Evolutionary conservation across 2,113 vertebrate genomes (phyloP).

Genomic region (Epinephelus fuscoguttatus): DNA sequence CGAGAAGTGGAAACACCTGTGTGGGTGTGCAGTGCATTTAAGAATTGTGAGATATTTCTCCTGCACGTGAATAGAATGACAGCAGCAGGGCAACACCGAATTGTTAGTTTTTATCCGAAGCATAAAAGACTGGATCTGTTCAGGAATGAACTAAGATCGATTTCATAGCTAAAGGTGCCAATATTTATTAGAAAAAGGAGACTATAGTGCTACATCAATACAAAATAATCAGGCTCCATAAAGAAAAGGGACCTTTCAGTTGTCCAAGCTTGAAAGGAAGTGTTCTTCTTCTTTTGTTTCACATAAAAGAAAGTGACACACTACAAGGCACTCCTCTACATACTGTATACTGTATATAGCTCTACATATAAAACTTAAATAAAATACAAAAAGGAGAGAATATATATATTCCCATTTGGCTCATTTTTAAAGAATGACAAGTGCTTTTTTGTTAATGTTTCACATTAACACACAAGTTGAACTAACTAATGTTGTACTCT

Average conservation of each 20-base stretch:
- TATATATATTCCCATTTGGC: neutral
- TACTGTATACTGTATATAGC: no score
- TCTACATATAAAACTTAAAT: neutral
- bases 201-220: neutral
- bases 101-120: neutral
- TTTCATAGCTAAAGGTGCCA: neutral
- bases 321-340: neutral
- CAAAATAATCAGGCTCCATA: neutral
- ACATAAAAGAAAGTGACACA: neutral
- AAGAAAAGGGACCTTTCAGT: neutral
- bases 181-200: neutral
- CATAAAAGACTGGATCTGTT: neutral
- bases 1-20: neutral
- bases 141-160: neutral
- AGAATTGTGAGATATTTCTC: neutral
- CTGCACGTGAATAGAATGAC: neutral
- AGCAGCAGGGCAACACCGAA: neutral
- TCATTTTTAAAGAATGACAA: neutral
- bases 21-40: neutral
- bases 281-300: neutral
- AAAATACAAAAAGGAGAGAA: neutral
- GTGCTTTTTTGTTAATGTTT: neutral
- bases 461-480: neutral
- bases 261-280: no score
- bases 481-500: conserved; percentile 69